A percentile compares a stretch with the other conserved stretches of the same genome.
phyloP scores from a whole-genome alignment of 2,888 invertebrate genomes.

The Dynastes hyllus region DNA sequence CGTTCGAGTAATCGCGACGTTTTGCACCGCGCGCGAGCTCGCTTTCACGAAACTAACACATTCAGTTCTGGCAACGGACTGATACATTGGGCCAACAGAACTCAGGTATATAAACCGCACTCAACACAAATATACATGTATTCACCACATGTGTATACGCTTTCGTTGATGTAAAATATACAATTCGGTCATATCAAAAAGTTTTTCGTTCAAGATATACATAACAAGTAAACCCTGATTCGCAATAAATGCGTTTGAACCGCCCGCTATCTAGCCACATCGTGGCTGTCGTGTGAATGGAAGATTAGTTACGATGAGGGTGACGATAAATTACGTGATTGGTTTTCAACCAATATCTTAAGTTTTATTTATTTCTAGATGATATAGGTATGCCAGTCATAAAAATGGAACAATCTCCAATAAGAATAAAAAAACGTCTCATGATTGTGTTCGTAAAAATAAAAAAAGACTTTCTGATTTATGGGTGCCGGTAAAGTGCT shows the following conservation, averaged over 20 bases:
- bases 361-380: not conserved
- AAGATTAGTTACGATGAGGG: not conserved
- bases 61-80: constrained; percentile 32
- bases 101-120: constrained; percentile 39
- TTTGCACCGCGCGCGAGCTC: not conserved
- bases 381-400: not conserved
- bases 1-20: constrained; percentile 30
- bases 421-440: no score
- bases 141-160: not conserved
- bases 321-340: constrained; percentile 11
- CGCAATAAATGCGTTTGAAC: no score
- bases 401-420: no score
- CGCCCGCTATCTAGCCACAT: not conserved
- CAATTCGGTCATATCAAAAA: constrained; percentile 8
- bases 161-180: constrained; percentile 5
- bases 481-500: no score
- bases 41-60: constrained; percentile 32
- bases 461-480: no score
- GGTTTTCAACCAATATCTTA: constrained; percentile 13
- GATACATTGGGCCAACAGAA: constrained; percentile 26
- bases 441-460: no score
- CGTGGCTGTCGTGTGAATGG: not conserved
- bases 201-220: not conserved
- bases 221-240: no score
- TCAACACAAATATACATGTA: constrained; percentile 5